phyloP scores from a whole-genome alignment of 2,113 vertebrate genomes.

The Ceratotherium simum region DNA sequence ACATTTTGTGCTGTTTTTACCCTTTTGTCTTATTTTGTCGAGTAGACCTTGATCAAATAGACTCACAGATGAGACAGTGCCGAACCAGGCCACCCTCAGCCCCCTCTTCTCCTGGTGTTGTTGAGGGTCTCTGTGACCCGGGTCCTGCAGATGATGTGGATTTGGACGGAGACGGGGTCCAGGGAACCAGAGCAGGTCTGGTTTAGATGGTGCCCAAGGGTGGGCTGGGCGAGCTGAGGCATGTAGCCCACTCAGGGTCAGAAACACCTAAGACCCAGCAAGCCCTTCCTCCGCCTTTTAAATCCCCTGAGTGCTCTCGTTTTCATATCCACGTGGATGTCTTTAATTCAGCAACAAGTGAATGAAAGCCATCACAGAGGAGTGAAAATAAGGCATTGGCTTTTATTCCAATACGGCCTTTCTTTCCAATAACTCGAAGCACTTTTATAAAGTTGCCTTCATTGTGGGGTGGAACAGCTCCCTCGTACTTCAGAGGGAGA shows the following conservation, averaged over 20 bases:
- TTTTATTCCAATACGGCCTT: background rate
- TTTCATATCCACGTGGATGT: background rate
- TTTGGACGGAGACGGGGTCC: background rate
- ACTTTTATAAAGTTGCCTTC: background rate
- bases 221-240: background rate
- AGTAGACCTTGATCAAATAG: background rate
- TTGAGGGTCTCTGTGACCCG: background rate
- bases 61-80: background rate
- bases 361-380: background rate
- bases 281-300: background rate
- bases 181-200: background rate
- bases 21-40: background rate
- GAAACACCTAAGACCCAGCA: background rate
- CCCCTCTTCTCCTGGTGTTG: background rate
- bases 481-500: background rate
- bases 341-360: background rate
- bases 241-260: too few relatives aligned
- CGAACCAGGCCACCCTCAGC: background rate
- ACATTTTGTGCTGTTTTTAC: background rate
- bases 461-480: background rate
- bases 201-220: background rate
- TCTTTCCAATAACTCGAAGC: background rate
- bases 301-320: background rate
- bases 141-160: background rate
- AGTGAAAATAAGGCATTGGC: background rate